Conservation (phyloP, 2,888 invertebrate species). For the Apomyelois bistriatella region DNA sequence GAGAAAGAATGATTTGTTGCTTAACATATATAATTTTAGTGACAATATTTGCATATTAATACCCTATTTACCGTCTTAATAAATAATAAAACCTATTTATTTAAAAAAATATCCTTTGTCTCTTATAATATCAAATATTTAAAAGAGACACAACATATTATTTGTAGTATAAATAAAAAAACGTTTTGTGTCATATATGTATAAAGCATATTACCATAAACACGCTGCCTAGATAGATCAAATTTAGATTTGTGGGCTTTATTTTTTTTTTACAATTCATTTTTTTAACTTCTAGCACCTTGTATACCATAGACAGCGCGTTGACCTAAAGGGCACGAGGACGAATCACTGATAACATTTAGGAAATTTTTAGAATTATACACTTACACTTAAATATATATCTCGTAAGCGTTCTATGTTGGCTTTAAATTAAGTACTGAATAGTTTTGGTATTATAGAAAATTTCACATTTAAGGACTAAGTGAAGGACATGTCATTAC, state of each 20-base stretch:
- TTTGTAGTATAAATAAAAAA: too few species aligned
- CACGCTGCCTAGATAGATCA: conserved; percentile 33
- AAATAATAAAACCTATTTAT: too few species aligned
- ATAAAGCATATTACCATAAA: conserved; percentile 16
- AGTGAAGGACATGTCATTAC: conserved; percentile 59
- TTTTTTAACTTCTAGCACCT: conserved; percentile 34
- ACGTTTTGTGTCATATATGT: background rate
- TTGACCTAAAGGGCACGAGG: conserved; percentile 34
- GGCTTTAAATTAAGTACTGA: conserved; percentile 72
- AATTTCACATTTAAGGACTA: conserved; percentile 58
- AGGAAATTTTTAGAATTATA: conserved; percentile 46
- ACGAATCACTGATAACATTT: conserved; percentile 55
- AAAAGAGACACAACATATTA: too few species aligned
- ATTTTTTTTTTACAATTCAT: conserved; percentile 25
- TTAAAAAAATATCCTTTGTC: too few species aligned
- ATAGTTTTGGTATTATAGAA: conserved; percentile 63
- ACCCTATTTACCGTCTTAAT: too few species aligned
- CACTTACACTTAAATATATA: conserved; percentile 45
- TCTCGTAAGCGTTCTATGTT: conserved; percentile 56
- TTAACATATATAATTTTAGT: too few species aligned
- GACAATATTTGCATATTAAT: too few species aligned
- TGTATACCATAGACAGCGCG: conserved; percentile 29
- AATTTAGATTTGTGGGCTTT: conserved; percentile 20
- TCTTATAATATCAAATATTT: too few species aligned
- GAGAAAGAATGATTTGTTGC: too few species aligned